Conservation (phyloP, 2,797 vertebrate species). For the Adelosebastes latens region DNA sequence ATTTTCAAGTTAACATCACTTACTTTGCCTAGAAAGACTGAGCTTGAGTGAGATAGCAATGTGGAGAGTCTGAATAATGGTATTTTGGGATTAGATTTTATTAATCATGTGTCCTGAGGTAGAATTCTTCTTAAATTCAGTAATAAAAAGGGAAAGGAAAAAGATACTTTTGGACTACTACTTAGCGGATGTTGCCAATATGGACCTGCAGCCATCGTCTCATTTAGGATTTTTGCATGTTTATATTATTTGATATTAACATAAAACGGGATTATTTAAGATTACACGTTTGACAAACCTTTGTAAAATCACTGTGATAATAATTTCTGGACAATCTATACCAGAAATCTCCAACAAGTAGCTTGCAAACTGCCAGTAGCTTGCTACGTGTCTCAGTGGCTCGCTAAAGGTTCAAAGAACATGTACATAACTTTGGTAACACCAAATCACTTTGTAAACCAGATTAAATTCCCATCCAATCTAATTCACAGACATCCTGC, state of each 20-base stretch:
- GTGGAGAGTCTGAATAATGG: slow-evolving; percentile 21
- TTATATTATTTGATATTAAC: not conserved
- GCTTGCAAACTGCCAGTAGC: too few species aligned
- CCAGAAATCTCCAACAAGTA: too few species aligned
- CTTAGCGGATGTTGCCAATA: not conserved
- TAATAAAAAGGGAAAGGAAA: not conserved
- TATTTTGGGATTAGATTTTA: slow-evolving; percentile 37
- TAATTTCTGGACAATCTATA: not conserved
- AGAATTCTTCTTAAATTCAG: not conserved
- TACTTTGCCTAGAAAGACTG: not conserved
- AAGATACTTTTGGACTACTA: not conserved
- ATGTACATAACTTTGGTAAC: too few species aligned
- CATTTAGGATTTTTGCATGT: not conserved
- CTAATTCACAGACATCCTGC: too few species aligned
- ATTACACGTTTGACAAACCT: not conserved
- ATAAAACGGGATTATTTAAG: not conserved
- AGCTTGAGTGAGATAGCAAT: slow-evolving; percentile 1
- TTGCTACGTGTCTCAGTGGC: too few species aligned
- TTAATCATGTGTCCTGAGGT: slow-evolving; percentile 6
- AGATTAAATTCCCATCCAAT: too few species aligned
- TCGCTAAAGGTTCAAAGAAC: too few species aligned
- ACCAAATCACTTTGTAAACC: too few species aligned
- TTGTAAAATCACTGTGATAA: not conserved
- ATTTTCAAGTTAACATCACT: not conserved
- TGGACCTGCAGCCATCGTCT: not conserved